These are phyloP conservation scores for Rhyacophila evoluta DNA, from an alignment of 2,888 invertebrate genomes.

Conservation along the genomic window DNA sequence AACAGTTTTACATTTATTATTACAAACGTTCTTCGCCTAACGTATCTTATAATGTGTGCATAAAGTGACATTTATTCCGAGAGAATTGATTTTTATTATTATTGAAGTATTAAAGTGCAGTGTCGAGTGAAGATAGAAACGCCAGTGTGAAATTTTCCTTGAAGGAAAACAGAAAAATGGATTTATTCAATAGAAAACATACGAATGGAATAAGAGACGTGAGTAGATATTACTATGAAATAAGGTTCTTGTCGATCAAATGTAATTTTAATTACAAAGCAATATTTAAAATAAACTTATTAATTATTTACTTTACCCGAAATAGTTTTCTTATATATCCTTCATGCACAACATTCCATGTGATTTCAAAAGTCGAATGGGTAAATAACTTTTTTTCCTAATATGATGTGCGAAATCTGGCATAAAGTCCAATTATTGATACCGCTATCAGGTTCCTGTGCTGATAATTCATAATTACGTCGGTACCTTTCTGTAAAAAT, in stretches of 20 bases:
- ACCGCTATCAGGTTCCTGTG: background rate
- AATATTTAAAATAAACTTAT: too few species aligned
- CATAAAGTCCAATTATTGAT: background rate
- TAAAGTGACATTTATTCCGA: background rate
- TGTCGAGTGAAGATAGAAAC: background rate
- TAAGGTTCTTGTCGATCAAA: too few species aligned
- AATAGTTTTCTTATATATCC: too few species aligned
- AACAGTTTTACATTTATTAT: background rate
- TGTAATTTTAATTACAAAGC: too few species aligned
- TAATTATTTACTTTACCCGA: too few species aligned
- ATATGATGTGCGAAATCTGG: too few species aligned
- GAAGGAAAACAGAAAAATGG: constrained; percentile 37
- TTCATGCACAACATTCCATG: too few species aligned
- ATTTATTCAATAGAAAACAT: constrained; percentile 43
- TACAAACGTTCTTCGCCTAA: background rate
- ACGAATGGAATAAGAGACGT: constrained; percentile 47
- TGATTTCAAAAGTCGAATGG: too few species aligned
- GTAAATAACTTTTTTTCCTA: too few species aligned
- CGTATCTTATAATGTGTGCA: background rate
- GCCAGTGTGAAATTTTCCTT: background rate
- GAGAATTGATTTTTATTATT: background rate
- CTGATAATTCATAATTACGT: background rate
- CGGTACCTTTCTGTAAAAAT: too few species aligned
- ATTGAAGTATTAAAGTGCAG: background rate
- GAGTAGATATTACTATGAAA: too few species aligned